Percentiles rank a stretch among this genome's conserved stretches.
Conservation (phyloP, 2,113 vertebrate species). For the Bungarus multicinctus region DNA sequence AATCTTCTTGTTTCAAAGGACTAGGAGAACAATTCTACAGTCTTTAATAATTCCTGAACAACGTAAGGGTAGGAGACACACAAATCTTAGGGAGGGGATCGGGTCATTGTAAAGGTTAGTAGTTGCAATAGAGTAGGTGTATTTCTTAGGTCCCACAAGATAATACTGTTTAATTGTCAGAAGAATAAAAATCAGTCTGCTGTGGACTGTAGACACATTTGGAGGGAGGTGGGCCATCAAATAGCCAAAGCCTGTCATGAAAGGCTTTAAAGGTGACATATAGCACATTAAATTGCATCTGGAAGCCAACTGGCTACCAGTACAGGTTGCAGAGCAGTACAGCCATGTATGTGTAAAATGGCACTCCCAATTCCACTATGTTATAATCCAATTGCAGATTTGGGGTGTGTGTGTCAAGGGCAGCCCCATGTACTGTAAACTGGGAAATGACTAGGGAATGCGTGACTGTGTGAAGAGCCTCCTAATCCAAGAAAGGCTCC, state of each 20-base stretch:
- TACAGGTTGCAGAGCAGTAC: background rate
- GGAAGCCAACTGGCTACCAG: background rate
- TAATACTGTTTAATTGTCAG: background rate
- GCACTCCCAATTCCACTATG: background rate
- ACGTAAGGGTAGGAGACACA: background rate
- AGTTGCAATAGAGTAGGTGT: background rate
- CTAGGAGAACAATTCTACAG: background rate
- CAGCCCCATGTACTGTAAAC: background rate
- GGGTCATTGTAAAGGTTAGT: background rate
- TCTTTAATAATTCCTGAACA: background rate
- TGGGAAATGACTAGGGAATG: background rate
- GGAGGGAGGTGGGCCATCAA: background rate
- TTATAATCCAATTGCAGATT: background rate
- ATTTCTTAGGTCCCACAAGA: background rate
- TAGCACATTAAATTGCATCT: background rate
- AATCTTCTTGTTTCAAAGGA: background rate
- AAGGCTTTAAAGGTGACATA: background rate
- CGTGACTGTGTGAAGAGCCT: background rate
- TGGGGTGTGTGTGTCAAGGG: background rate
- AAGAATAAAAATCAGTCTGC: background rate
- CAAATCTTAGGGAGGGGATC: background rate
- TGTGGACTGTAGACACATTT: background rate
- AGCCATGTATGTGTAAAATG: background rate
- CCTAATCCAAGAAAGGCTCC: background rate
- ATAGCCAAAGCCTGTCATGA: background rate